Evolutionary conservation across 2,888 invertebrate species (phyloP).

Genomic region (Sicus ferrugineus): DNA sequence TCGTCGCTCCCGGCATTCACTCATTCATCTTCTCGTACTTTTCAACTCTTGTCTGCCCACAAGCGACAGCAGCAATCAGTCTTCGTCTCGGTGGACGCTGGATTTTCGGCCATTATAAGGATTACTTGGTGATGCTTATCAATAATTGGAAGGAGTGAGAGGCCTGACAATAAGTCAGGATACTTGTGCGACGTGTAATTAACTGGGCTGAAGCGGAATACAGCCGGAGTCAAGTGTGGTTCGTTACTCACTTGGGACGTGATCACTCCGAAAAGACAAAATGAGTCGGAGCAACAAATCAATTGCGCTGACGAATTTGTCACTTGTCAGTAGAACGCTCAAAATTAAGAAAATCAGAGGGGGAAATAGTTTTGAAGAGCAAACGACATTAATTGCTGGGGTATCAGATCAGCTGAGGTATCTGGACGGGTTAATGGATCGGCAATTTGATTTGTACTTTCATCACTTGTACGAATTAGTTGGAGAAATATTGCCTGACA

Average conservation of each 20-base stretch:
- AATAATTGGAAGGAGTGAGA: conserved; percentile 32
- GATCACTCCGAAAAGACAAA: conserved; percentile 45
- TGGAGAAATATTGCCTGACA: background rate
- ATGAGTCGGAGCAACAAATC: conserved; percentile 54
- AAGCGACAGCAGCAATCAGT: conserved; percentile 43
- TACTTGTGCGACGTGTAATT: conserved; percentile 4
- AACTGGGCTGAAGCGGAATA: background rate
- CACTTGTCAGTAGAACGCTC: conserved; percentile 15
- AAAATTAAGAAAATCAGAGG: background rate
- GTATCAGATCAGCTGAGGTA: background rate
- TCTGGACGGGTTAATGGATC: background rate
- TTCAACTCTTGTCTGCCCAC: conserved; percentile 21
- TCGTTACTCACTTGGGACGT: conserved; percentile 45
- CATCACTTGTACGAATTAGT: conserved; percentile 10
- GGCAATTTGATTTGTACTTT: conserved; percentile 1
- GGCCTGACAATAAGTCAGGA: conserved; percentile 21
- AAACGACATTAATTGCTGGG: background rate
- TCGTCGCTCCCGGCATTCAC: background rate
- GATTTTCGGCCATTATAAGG: conserved; percentile 16
- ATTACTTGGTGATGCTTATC: conserved; percentile 32
- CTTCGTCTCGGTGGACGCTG: conserved; percentile 39
- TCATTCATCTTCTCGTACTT: background rate
- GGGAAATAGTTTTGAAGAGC: background rate
- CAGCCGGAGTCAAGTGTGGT: conserved; percentile 24
- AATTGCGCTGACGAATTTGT: conserved; percentile 39